Conservation (phyloP, 2,888 invertebrate genomes). For the Drosophila monieri region DNA sequence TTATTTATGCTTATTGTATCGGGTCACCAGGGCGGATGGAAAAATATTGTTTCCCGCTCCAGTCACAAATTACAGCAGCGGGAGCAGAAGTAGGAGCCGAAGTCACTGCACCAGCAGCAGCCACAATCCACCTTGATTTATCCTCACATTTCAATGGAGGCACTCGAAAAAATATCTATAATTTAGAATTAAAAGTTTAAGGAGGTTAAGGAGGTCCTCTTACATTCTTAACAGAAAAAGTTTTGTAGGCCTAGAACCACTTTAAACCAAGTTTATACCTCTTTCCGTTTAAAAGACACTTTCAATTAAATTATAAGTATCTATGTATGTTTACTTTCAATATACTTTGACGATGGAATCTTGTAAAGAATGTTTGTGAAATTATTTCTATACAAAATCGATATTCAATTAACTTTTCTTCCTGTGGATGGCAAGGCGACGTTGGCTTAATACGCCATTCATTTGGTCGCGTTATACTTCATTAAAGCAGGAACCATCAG, state of each 20-base stretch:
- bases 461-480: conserved; percentile 76
- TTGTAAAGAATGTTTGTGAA: background rate
- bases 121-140: conserved; percentile 69
- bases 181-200: background rate
- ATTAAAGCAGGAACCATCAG: conserved; percentile 65
- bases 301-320: background rate
- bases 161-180: conserved; percentile 13
- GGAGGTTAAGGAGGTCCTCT: background rate
- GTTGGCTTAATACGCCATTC: conserved; percentile 79
- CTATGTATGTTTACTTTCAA: background rate
- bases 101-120: background rate
- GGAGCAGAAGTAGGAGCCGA: conserved; percentile 4
- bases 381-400: background rate
- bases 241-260: background rate
- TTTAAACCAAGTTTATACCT: background rate
- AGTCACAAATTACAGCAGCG: conserved; percentile 68
- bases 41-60: conserved; percentile 45
- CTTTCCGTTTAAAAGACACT: background rate
- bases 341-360: background rate
- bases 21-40: conserved; percentile 41
- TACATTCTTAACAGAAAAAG: background rate
- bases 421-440: conserved; percentile 60
- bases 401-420: conserved; percentile 12
- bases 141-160: conserved; percentile 59
- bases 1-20: conserved; percentile 73